Base-by-base conservation (phyloP, 2,888 invertebrate species). In the Fissipunctia ypsillon region DNA sequence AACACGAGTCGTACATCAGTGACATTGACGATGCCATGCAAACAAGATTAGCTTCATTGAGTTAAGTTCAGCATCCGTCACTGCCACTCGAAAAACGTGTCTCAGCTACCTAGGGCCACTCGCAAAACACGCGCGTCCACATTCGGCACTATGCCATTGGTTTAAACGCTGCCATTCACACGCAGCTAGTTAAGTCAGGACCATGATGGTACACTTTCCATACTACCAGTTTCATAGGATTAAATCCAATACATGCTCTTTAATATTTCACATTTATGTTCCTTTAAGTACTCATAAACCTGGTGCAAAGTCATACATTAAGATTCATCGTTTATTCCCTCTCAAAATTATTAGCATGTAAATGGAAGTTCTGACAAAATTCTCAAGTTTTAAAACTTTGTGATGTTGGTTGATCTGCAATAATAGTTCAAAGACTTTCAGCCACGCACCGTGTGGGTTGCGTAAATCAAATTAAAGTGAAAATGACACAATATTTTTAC, bases 281-380 rank as follows among this genome's bases (percentile, higher is more conserved):
- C 1, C 9, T 22, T 38, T 16, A n/a, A n/a, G n/a, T n/a, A 25
- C 3, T n/a, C 3, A 38, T 19, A 6, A 45, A 31, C 14, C 31
- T 22, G 9, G 12, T 50, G 22, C n/a, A 41, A 52, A 59, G 31
- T 43, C 16, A 38, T 28, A 54, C 48, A 70, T 61, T 35, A 43
- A 67, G 28, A 73, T 76, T 71, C 54, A 73, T 73, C 35, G 65
- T 71, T 76, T n/a, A n/a, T n/a, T 59, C 41, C 56, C 59, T 57
- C 31, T 59, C 28, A 59, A 71, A 77, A 67, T 61, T 3, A 85
- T 83, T 80, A 80, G 66, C 73, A 77, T 72, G 74, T 69, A 75
- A 84, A 84, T 83, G 60, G 31, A 69, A 79, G 64, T 79, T 79
- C 48, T 41, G 69, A 59, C 61, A 52, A 69, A 45, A 76, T 50